Percentiles rank a stretch among this genome's conserved stretches.
These are phyloP conservation scores for Creontiades dilutus DNA, from an alignment of 2,888 invertebrate genomes.

Conservation along the genomic window DNA sequence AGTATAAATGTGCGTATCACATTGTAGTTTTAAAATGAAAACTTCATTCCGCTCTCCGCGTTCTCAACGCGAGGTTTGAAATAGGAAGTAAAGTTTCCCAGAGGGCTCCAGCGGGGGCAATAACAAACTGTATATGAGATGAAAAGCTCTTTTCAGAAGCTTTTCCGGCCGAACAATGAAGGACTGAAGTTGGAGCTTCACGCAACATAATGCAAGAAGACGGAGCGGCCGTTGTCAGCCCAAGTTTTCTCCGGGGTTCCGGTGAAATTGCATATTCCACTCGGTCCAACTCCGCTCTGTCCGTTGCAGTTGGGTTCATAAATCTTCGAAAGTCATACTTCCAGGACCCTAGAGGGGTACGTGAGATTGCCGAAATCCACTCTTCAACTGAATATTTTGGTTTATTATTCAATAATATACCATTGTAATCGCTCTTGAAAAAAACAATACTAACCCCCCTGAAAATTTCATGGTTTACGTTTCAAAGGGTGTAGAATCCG, in stretches of 20 bases:
- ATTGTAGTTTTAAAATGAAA: slow-evolving; percentile 61
- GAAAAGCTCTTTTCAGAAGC: slow-evolving; percentile 61
- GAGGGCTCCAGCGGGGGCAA: slow-evolving; percentile 30
- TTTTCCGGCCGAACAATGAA: slow-evolving; percentile 63
- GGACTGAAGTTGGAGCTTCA: slow-evolving; percentile 30
- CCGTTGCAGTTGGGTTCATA: not conserved
- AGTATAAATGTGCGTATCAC: slow-evolving; percentile 57
- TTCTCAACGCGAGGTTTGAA: slow-evolving; percentile 4
- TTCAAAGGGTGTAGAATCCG: no score
- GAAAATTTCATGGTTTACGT: no score
- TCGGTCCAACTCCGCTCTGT: not conserved
- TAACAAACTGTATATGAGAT: slow-evolving; percentile 66
- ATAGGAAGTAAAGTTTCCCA: slow-evolving; percentile 46
- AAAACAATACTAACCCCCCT: no score
- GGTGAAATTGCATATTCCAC: slow-evolving; percentile 43
- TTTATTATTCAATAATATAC: no score
- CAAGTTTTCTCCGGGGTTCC: slow-evolving; percentile 14
- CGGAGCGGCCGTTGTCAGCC: slow-evolving; percentile 43
- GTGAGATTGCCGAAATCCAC: no score
- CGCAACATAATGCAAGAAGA: slow-evolving; percentile 49
- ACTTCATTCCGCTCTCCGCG: slow-evolving; percentile 26
- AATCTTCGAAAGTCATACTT: no score
- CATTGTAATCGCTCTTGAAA: no score
- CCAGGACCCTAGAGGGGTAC: no score
- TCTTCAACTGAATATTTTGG: no score